These are phyloP conservation scores for Spheniscus mendiculus DNA, from an alignment of 2,113 vertebrate species.

Conservation along the genomic window DNA sequence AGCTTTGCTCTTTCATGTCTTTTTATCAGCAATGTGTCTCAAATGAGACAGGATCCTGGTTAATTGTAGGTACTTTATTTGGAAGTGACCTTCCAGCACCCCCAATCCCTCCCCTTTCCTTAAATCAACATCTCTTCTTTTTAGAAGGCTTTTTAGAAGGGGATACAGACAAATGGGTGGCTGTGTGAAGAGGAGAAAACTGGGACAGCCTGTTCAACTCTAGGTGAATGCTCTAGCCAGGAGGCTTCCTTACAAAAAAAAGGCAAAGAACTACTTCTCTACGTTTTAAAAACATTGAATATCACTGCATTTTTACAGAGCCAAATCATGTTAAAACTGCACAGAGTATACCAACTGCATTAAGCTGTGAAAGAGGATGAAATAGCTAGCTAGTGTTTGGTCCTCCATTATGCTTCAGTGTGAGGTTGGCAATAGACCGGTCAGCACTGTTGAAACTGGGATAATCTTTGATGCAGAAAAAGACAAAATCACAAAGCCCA, in stretches of 20 bases:
- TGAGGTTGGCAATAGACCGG: background rate
- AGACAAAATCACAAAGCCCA: background rate
- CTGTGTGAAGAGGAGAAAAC: background rate
- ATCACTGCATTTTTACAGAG: background rate
- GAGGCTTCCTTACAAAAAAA: background rate
- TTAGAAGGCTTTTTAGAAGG: background rate
- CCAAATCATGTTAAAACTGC: background rate
- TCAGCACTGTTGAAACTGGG: background rate
- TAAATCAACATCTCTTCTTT: background rate
- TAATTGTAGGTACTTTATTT: background rate
- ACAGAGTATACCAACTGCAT: background rate
- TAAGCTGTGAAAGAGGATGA: background rate
- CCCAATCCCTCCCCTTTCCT: background rate
- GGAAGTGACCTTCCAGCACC: background rate
- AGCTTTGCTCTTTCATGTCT: no score
- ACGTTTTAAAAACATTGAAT: background rate
- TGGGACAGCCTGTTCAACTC: background rate
- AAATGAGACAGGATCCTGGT: background rate
- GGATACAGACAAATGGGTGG: background rate
- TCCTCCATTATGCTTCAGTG: background rate
- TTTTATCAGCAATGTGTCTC: background rate
- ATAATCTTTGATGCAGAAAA: background rate
- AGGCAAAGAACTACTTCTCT: background rate
- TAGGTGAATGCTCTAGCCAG: background rate
- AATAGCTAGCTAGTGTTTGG: background rate